Evolutionary conservation across 2,113 vertebrate species (phyloP), one percentile per base, ranked within the genome.

Genomic region (Anhinga anhinga): DNA sequence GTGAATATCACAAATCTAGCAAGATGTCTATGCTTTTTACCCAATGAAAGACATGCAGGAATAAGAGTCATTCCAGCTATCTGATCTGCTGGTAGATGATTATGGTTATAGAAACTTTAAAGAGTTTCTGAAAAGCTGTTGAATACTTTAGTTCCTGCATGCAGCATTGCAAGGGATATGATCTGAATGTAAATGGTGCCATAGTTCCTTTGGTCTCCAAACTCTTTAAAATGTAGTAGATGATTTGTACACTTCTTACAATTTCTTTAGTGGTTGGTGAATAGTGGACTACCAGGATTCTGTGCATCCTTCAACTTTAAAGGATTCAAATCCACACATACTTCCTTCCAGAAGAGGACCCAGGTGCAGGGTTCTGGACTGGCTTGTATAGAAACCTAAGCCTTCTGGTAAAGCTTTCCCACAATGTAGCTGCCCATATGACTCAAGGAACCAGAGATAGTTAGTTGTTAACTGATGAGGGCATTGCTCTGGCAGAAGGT

Each of bases 361-460:
- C 74, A 38, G 47, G 56, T 88, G 38, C 42, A 76, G 44, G 14
- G 34, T 30, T 87, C 81, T 52, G 56, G 55, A 52, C 67, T 72
- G 58, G 14, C 56, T 42, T 55, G 13, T 56, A 25, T 58, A 66
- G 38, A 45, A 69, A 0, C 49, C 62, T 73, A 65, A 21, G 11
- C 30, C 40, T 82, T 55, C 34, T 59, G 58, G 25, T 74, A 80
- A 61, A 91, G 71, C 53, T 82, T 63, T 58, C 22, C 47, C 32
- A 36, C 22, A 22, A 21, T 1, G 0, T 19, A 58, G n/a, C 72
- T 82, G 56, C 56, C 50, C 0, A 0, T 70, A 9, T 52, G 65
- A 22, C 38, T 91, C 7, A 0, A 55, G 66, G 19, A 72, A 17
- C 11, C 55, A 29, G 40, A 52, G 52, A 36, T 0, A 15, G 23